Conservation (phyloP, 1,140 invertebrate species). For the Cydia splendana region DNA sequence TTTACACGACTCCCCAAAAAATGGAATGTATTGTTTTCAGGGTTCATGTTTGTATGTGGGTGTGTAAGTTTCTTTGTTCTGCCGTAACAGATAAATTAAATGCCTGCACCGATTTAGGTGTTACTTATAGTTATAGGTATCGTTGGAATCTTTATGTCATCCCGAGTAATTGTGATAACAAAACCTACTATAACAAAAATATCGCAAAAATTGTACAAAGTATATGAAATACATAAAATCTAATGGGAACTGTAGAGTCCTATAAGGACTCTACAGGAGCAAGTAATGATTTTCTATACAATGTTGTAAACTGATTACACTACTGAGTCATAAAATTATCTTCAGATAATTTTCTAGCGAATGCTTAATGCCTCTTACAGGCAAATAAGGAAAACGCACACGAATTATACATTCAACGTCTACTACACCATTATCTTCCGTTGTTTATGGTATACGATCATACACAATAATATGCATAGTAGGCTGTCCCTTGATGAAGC, state of each 20-base stretch:
- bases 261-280: neutral
- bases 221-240: neutral
- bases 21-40: too few relatives aligned
- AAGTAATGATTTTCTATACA: neutral
- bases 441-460: neutral
- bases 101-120: too few relatives aligned
- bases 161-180: too few relatives aligned
- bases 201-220: neutral
- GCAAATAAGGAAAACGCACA: neutral
- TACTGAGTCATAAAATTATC: neutral
- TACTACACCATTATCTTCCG: neutral
- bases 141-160: too few relatives aligned
- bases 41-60: too few relatives aligned
- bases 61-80: too few relatives aligned
- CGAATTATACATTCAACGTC: neutral
- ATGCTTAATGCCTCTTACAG: neutral
- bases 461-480: too few relatives aligned
- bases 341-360: neutral
- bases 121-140: too few relatives aligned
- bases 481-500: too few relatives aligned
- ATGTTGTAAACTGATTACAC: constrained; percentile 1
- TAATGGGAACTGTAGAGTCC: neutral
- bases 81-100: too few relatives aligned
- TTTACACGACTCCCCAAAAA: neutral
- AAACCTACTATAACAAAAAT: too few relatives aligned